Conservation (phyloP, 2,888 invertebrate species). For the Eupithecia subumbrata region DNA sequence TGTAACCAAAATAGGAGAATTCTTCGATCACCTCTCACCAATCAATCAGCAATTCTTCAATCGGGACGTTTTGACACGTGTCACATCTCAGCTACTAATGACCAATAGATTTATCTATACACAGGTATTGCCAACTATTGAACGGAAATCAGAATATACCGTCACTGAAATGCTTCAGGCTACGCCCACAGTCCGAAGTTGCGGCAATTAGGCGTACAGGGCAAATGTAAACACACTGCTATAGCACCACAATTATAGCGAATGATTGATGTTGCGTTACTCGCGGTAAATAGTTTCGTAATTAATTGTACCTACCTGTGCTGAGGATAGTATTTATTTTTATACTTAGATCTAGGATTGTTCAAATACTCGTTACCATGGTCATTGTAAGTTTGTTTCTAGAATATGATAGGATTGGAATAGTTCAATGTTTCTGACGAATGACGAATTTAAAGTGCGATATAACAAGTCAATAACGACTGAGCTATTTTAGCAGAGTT, state of each 20-base stretch:
- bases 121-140: constrained; percentile 22
- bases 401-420: not conserved
- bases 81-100: constrained; percentile 20
- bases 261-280: constrained; percentile 42
- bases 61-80: constrained; percentile 22
- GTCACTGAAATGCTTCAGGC: constrained; percentile 23
- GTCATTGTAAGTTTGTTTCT: not conserved
- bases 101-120: constrained; percentile 24
- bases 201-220: constrained; percentile 43
- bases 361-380: constrained; percentile 1
- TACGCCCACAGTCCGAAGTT: constrained; percentile 32
- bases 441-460: not conserved
- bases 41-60: constrained; percentile 25
- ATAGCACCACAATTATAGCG: constrained; percentile 41
- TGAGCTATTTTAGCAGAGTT: not conserved
- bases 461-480: not conserved
- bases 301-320: not conserved
- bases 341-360: not conserved
- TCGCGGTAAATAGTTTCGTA: constrained; percentile 18
- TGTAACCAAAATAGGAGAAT: constrained; percentile 19
- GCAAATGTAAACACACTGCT: constrained; percentile 44
- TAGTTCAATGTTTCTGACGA: not conserved
- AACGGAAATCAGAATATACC: constrained; percentile 23
- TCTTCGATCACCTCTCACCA: constrained; percentile 3
- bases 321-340: not conserved